Conservation (phyloP, 2,113 vertebrate genomes). For the Nothocercus julius region DNA sequence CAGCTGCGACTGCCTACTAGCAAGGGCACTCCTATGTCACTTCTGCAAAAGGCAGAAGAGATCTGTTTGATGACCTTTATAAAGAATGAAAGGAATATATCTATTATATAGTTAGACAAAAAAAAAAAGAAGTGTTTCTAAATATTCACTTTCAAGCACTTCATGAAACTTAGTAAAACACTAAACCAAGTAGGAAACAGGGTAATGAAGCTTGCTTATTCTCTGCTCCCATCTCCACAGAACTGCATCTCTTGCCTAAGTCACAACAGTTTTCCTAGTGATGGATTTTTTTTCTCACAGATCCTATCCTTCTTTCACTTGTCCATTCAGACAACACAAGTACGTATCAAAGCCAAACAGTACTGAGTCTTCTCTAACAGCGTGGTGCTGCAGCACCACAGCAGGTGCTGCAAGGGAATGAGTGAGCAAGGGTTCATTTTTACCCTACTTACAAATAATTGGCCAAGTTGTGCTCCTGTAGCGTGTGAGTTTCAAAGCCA, state of each 20-base stretch:
- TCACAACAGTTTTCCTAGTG: background rate
- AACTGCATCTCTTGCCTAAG: background rate
- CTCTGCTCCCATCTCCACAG: background rate
- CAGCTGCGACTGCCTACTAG: background rate
- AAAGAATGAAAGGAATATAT: background rate
- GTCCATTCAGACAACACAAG: background rate
- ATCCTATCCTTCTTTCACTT: background rate
- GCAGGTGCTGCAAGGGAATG: background rate
- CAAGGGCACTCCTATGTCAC: background rate
- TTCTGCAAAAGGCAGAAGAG: background rate
- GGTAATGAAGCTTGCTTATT: background rate
- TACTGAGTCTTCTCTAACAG: background rate
- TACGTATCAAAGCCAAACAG: background rate
- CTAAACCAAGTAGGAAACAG: background rate
- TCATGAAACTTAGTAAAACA: background rate
- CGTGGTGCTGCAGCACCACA: no score
- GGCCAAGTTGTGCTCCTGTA: constrained; percentile 98
- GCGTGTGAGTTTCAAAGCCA: constrained; percentile 96
- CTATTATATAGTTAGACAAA: background rate
- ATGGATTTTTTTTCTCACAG: no score
- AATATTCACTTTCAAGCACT: background rate
- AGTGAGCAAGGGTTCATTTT: background rate
- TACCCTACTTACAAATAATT: constrained; percentile 93
- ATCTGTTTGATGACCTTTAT: background rate
- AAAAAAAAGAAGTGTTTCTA: background rate